Percentiles rank a stretch among this genome's conserved stretches.
These are phyloP conservation scores for Drosophila busckii DNA, from an alignment of 1,140 invertebrate species.

Conservation along the genomic window DNA sequence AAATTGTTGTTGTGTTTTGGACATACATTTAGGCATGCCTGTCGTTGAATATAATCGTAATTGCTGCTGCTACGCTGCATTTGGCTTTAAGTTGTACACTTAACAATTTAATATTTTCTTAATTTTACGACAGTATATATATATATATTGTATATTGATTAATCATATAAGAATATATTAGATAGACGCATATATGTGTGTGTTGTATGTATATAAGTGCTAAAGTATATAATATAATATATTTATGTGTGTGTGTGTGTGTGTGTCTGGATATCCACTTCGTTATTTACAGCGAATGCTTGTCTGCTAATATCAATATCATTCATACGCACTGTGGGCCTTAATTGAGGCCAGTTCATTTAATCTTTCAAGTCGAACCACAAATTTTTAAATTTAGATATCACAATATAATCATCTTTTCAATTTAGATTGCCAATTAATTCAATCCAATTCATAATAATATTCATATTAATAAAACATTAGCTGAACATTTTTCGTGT, in stretches of 20 bases:
- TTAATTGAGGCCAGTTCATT: too few species aligned
- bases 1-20: not conserved
- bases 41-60: too few species aligned
- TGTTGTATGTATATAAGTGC: not conserved
- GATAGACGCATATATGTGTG: too few species aligned
- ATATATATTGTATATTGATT: not conserved
- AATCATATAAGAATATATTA: not conserved
- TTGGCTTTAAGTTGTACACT: too few species aligned
- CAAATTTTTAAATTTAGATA: conserved; percentile 66
- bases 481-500: not conserved
- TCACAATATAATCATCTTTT: conserved; percentile 73
- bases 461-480: not conserved
- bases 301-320: conserved; percentile 51
- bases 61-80: too few species aligned
- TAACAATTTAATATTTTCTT: too few species aligned
- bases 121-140: too few species aligned
- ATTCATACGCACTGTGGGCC: conserved; percentile 20
- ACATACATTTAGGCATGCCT: too few species aligned
- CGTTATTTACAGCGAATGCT: conserved; percentile 27
- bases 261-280: not conserved
- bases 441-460: conserved; percentile 32
- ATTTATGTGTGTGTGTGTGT: conserved; percentile 4
- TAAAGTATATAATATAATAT: too few species aligned
- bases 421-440: conserved; percentile 45
- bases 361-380: conserved; percentile 18